Base-by-base conservation (phyloP, 2,113 vertebrate genomes). In the Paralichthys olivaceus region DNA sequence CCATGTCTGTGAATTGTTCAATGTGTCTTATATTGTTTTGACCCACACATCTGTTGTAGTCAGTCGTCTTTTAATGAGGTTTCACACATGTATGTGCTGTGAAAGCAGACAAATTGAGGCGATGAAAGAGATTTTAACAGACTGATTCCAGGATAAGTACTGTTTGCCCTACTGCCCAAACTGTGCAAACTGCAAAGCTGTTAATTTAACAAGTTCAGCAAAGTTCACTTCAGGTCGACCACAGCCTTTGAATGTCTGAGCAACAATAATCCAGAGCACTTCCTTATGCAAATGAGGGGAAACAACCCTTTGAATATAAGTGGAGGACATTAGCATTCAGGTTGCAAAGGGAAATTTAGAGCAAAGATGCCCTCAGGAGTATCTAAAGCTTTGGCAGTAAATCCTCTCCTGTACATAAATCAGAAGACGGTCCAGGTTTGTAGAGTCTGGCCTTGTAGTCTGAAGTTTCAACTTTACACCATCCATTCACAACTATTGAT, bases 181-280 rank as follows among this genome's bases (percentile, higher is more conserved):
- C 65, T 45, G 64, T 67, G 63, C 55, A n/a, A 53, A 77, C 49
- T 22, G n/a, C 49, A 72, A 84, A 82, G 64, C 68, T 64, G 66
- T 75, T 72, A 19, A 82, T 84, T 81, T 61, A 76, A 75, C 81
- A 79, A 83, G 87, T 85, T 87, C 67, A 80, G 68, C 74, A 77
- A 77, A 84, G 80, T 86, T 78, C 80, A 87, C 51, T 4, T 54
- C 45, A 29, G 67, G 58, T 80, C 49, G 43, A 63, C 26, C 47
- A 59, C 13, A 66, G 57, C 47, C 60, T 74, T 72, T 63, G 54
- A 66, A 61, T 4, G 43, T 66, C 81, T 66, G n/a, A 61, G 66
- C 64, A 70, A 68, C 77, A 81, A 61, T 80, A 87, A 83, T 79
- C 76, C 77, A 55, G 23, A 80, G 70, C 54, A 28, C 65, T 77